Evolutionary conservation across 2,888 invertebrate species (phyloP).

Genomic region (Melolontha melolontha): DNA sequence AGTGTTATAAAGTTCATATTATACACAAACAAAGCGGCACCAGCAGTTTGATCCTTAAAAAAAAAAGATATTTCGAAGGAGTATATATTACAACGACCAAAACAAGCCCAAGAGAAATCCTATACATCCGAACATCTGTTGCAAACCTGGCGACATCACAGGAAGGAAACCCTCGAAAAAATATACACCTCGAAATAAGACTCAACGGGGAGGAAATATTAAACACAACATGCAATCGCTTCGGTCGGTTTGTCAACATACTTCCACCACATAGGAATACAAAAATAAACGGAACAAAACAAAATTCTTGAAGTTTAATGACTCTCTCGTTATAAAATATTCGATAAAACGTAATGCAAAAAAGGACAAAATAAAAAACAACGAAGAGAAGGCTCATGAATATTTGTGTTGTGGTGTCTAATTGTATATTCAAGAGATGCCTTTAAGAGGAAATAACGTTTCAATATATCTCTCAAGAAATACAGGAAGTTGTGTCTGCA

Average conservation of each 20-base stretch:
- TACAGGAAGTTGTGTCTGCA: conserved; percentile 57
- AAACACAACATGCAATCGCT: conserved; percentile 1
- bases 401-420: conserved; percentile 47
- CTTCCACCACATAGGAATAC: not conserved
- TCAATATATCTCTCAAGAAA: conserved; percentile 53
- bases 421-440: conserved; percentile 61
- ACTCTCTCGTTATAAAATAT: conserved; percentile 16
- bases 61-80: conserved; percentile 2
- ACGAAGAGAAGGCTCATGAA: conserved; percentile 4
- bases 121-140: conserved; percentile 33
- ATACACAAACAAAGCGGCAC: not conserved
- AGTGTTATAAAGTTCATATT: conserved; percentile 23
- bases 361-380: conserved; percentile 1
- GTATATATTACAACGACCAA: not conserved
- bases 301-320: conserved; percentile 22
- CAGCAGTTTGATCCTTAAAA: conserved; percentile 17
- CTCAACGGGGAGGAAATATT: conserved; percentile 20
- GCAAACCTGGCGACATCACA: conserved; percentile 30
- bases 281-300: conserved; percentile 21
- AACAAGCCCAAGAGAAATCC: conserved; percentile 19
- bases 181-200: conserved; percentile 31
- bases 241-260: conserved; percentile 14
- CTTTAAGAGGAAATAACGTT: conserved; percentile 61
- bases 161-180: conserved; percentile 30
- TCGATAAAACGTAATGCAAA: conserved; percentile 14